Percentiles rank a stretch among this genome's conserved stretches.
Conservation (phyloP, 2,113 vertebrate genomes). For the Sorex fumeus region DNA sequence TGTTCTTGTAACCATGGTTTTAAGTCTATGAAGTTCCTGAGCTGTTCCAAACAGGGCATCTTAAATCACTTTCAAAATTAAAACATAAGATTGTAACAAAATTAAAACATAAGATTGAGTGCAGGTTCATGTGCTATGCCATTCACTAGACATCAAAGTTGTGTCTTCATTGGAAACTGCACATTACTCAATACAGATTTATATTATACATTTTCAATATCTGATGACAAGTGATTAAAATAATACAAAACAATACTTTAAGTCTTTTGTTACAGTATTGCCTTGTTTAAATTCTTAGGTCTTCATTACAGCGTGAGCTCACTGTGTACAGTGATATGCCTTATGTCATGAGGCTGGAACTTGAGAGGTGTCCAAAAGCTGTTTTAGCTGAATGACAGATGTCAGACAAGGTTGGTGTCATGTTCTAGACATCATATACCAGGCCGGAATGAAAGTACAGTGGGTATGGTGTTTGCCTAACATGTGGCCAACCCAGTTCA, state of each 20-base stretch:
- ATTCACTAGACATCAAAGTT: not conserved
- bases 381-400: not conserved
- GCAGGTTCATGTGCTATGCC: too few relatives aligned
- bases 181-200: not conserved
- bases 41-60: too few relatives aligned
- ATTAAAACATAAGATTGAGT: not conserved
- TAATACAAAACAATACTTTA: not conserved
- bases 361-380: not conserved
- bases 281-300: slow-evolving; percentile 6
- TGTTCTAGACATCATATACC: not conserved
- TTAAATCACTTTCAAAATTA: too few relatives aligned
- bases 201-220: not conserved
- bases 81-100: too few relatives aligned
- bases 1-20: too few relatives aligned
- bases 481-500: too few relatives aligned
- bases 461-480: too few relatives aligned
- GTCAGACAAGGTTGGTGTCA: not conserved
- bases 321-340: not conserved
- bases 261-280: not conserved
- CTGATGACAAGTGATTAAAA: not conserved
- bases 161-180: not conserved
- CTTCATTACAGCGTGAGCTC: not conserved
- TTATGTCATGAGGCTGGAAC: not conserved
- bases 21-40: too few relatives aligned
- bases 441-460: too few relatives aligned